Conservation (phyloP, 2,113 vertebrate genomes). For the Ictalurus punctatus region DNA sequence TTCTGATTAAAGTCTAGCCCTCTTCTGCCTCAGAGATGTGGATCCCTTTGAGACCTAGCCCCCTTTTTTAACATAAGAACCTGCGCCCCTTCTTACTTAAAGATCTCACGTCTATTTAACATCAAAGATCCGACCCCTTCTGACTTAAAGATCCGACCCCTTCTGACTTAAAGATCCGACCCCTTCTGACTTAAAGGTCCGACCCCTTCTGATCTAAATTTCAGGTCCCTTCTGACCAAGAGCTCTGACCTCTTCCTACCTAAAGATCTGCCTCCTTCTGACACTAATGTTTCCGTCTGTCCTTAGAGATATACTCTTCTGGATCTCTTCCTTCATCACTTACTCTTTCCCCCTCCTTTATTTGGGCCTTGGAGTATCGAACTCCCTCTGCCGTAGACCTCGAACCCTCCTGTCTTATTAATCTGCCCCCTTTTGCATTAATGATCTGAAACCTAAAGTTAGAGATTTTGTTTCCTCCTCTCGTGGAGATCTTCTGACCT, state of each 20-base stretch:
- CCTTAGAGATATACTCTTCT: neutral
- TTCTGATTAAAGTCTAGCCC: neutral
- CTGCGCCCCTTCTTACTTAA: neutral
- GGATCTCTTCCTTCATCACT: neutral
- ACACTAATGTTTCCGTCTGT: neutral
- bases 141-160: too few species aligned
- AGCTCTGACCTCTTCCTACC: neutral
- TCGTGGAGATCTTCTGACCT: neutral
- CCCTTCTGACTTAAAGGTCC: neutral
- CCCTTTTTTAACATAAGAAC: neutral
- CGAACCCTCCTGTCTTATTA: neutral
- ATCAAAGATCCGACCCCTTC: neutral
- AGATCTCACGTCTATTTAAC: too few species aligned
- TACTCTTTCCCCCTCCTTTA: neutral
- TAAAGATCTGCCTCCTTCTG: neutral
- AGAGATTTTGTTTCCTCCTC: neutral
- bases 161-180: neutral
- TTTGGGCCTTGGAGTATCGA: neutral
- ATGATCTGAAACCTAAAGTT: conserved; percentile 5
- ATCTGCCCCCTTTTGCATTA: neutral
- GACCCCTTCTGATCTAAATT: neutral
- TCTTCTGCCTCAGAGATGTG: neutral
- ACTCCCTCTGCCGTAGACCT: neutral
- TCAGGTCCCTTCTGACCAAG: neutral
- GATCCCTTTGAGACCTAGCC: neutral